Conservation (phyloP, 2,888 invertebrate species). For the Drosophila stalkeri region DNA sequence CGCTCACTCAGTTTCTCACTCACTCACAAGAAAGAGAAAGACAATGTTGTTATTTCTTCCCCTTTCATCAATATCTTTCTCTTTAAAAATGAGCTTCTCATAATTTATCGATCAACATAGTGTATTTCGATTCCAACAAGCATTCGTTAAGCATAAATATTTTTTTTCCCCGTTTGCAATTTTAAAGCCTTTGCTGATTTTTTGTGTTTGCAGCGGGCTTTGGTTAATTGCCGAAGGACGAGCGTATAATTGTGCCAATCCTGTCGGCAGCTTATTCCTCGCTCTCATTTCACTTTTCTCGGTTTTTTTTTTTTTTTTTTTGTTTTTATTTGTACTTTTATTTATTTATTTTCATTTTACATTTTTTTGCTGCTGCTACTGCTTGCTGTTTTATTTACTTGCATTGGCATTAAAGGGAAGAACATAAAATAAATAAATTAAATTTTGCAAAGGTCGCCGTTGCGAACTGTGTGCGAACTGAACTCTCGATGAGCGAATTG, state of each 20-base stretch:
- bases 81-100: background rate
- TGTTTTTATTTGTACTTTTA: background rate
- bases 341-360: constrained; percentile 8
- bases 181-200: constrained; percentile 36
- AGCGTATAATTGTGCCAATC: constrained; percentile 75
- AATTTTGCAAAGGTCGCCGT: constrained; percentile 63
- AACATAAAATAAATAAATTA: constrained; percentile 64
- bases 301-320: background rate
- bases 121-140: constrained; percentile 11
- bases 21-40: no score
- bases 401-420: constrained; percentile 54
- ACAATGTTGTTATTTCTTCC: no score
- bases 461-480: constrained; percentile 26
- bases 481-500: constrained; percentile 11
- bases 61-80: rapidly evolving
- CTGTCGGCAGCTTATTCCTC: constrained; percentile 31
- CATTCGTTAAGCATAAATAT: background rate
- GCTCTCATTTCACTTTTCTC: constrained; percentile 7
- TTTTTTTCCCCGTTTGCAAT: constrained; percentile 8
- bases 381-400: constrained; percentile 49
- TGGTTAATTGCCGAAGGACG: constrained; percentile 76
- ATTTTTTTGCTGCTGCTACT: constrained; percentile 2
- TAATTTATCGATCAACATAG: constrained; percentile 5
- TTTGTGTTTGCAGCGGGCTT: constrained; percentile 30
- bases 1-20: background rate